Base-by-base conservation (phyloP, 1,140 invertebrate species). In the Thaumatotibia leucotreta region DNA sequence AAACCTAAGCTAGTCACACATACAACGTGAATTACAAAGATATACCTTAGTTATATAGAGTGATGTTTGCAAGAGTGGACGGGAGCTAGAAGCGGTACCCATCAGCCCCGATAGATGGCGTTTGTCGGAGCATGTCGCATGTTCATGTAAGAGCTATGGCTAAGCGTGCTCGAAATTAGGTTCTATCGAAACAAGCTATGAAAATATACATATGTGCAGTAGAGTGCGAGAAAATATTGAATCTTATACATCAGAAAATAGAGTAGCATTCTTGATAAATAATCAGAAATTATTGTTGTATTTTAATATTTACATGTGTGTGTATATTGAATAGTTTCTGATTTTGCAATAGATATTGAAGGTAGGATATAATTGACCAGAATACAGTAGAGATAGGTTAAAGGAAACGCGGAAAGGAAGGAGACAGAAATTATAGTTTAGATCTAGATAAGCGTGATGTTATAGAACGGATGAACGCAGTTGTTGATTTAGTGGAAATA, bases 1-100 rank as follows among this genome's bases (percentile, higher is more conserved):
- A 76, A 81, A 83, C 84, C 84, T 87, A 87, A 74, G 72, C 86
- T 89, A 89, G 75, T 78, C 85, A 89, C 86, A 88, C 82, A 77
- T 88, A 88, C 83, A 88, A 75, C 73, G 85, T 86, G 85, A 88
- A 85, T 67, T 67, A 72, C 73, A 78, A 82, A 78, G 67, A 65
- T 73, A 81, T 77, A 83, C 70, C 77, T 84, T 86, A 84, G 72
- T 68, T 73, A 69, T 77, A 84, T 70, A 82, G 73, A 74, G 76
- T 78, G 79, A 85, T 81, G 74, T 70, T 75, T 68, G 67, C 64
- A 66, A 79, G 81, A 77, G 72, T 76, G 77, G 79, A 68, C 75
- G 63, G 68, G 73, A 68, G 66, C 58, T 66, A 65, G 32, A 78
- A 74, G 71, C 70, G 69, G 65, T 72, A 72, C 76, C 78, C 79